These are phyloP conservation scores for Zelostemma sp. DNA, from an alignment of 1,140 invertebrate genomes.

Conservation along the genomic window DNA sequence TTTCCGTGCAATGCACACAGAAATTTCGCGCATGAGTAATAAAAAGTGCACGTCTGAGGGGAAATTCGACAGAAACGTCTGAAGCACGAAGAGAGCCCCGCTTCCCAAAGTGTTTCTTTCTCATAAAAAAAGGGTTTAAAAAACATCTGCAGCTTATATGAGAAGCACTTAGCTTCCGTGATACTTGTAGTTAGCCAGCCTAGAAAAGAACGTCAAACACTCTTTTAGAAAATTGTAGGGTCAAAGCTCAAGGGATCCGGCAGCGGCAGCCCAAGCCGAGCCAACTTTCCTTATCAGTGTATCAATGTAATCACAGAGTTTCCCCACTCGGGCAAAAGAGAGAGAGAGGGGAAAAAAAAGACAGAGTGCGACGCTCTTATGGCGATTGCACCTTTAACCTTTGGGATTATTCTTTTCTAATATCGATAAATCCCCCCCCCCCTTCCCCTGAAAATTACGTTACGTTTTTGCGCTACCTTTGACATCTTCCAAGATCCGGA, in stretches of 20 bases:
- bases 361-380: conserved; percentile 19
- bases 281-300: conserved; percentile 50
- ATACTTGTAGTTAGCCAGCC: conserved; percentile 30
- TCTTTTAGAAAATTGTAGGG: conserved; percentile 48
- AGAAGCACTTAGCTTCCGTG: conserved; percentile 24
- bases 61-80: not conserved
- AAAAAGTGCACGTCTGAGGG: too few relatives aligned
- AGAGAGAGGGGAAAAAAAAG: not conserved
- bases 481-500: conserved; percentile 24
- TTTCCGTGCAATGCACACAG: not conserved
- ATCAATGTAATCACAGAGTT: conserved; percentile 52
- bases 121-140: conserved; percentile 4
- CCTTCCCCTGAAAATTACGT: too few relatives aligned
- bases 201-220: conserved; percentile 53
- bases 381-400: conserved; percentile 47
- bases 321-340: conserved; percentile 26
- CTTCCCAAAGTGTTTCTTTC: conserved; percentile 16
- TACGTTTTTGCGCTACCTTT: not conserved
- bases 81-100: not conserved
- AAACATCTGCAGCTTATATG: conserved; percentile 1
- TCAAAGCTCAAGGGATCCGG: conserved; percentile 35
- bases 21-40: not conserved
- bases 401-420: conserved; percentile 21
- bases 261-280: conserved; percentile 5
- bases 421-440: conserved; percentile 13